A percentile compares a stretch with the other conserved stretches of the same genome.
Conservation (phyloP, 64 coral and sea anemone species). For the Dendrophyllia cribrosa region DNA sequence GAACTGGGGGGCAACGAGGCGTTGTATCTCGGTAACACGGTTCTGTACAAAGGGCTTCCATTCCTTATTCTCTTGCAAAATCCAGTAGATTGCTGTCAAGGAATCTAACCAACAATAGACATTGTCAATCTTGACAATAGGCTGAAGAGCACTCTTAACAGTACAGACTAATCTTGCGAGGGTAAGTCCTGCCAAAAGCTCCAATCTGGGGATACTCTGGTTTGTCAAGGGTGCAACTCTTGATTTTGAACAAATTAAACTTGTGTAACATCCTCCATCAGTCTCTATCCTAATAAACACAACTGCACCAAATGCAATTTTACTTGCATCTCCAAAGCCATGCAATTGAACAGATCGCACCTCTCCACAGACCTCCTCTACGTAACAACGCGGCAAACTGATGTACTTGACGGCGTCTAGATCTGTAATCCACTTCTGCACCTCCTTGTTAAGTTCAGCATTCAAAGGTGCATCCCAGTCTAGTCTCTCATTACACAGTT, state of each 20-base stretch:
- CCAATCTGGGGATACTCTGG: too few species aligned
- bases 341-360: neutral
- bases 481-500: neutral
- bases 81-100: slow-evolving; percentile 38
- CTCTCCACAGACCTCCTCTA: neutral
- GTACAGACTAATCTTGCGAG: too few species aligned
- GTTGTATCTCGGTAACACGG: neutral
- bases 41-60: slow-evolving; percentile 53
- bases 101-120: neutral
- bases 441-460: neutral
- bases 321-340: slow-evolving; percentile 6
- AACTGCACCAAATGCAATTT: neutral
- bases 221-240: too few species aligned
- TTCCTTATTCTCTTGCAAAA: slow-evolving; percentile 10
- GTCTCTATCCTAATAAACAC: neutral
- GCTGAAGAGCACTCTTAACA: too few species aligned
- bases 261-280: too few species aligned
- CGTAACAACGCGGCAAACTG: neutral
- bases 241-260: too few species aligned
- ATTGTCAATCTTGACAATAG: neutral
- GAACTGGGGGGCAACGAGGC: neutral
- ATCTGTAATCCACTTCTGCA: neutral
- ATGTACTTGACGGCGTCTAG: neutral
- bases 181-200: too few species aligned
- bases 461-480: neutral